Percentiles rank a stretch among this genome's conserved stretches.
phyloP scores from a whole-genome alignment of 1,140 invertebrate genomes.

The Asbolus verrucosus region DNA sequence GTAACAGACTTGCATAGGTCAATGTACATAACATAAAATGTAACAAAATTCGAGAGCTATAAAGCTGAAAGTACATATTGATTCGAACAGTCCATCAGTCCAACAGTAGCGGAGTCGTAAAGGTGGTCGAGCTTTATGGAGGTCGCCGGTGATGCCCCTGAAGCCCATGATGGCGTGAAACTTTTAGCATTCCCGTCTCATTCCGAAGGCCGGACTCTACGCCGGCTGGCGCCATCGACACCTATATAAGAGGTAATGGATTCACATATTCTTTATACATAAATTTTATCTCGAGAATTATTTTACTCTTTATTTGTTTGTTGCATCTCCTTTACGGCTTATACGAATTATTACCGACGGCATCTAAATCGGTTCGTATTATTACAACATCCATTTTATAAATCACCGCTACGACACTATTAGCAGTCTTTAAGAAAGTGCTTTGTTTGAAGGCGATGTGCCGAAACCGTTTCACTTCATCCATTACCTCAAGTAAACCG shows the following conservation, averaged over 20 bases:
- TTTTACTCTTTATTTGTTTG: conserved; percentile 7
- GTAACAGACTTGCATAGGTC: conserved; percentile 37
- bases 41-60: conserved; percentile 48
- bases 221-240: conserved; percentile 1
- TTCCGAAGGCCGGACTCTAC: neutral
- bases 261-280: neutral
- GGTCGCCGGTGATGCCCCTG: conserved; percentile 16
- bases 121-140: conserved; percentile 44
- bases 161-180: conserved; percentile 11
- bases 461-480: conserved; percentile 32
- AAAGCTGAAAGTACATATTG: conserved; percentile 50
- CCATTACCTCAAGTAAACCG: conserved; percentile 30
- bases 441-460: conserved; percentile 33
- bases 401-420: conserved; percentile 14
- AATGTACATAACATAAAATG: conserved; percentile 41
- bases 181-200: conserved; percentile 10
- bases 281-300: neutral
- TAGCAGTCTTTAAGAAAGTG: conserved; percentile 9
- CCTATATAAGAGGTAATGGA: neutral
- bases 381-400: neutral
- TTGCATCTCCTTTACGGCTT: neutral
- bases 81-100: conserved; percentile 47
- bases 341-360: neutral
- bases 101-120: conserved; percentile 47
- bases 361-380: conserved; percentile 8